Evolutionary conservation across 2,888 invertebrate genomes (phyloP), one percentile per base, ranked within the genome.

Genomic region (Hesperia comma): DNA sequence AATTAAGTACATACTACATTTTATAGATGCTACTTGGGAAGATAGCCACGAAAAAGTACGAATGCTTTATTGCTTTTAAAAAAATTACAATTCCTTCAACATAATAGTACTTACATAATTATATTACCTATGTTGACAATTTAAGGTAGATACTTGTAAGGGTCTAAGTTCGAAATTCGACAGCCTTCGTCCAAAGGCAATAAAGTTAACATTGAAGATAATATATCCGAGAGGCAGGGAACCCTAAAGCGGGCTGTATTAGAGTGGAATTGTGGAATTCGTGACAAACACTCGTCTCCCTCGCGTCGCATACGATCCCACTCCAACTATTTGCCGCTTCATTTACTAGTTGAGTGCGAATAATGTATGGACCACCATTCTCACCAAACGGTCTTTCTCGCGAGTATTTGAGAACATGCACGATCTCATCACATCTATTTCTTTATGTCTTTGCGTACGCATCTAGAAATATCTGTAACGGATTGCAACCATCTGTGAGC

Each of bases 301-400:
- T 58, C 60, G 12, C 66, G 60, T 60, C 66, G 54, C 60, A 60
- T 60, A 66, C 53, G 60, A 66, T 41, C 68, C 68, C 70, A 71
- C 71, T 58, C 69, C 68, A 72, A 74, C 70, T 71, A 74, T 74
- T 72, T 71, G 71, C 69, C 69, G 70, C 69, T 75, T 72, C 72
- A 74, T 76, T 75, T 74, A 64, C 72, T 71, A 70, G 66, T 71
- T 71, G 66, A 69, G 69, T 70, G 67, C 33, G 57, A 40, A 68
- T 68, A 68, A 54, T 61, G 61, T 61, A 70, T 68, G 67, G 63
- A 63, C 71, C 63, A 67, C 26, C 26, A 26, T 26, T n/a, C 26
- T 26, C 26, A 26, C 60, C 32, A 67, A 67, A 64, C 58, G 57
- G 51, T 26, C 40, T 26, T 57, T 63, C 43, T 64, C 53, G 51